These are phyloP conservation scores for Eunapius fragilis DNA, from an alignment of 37 sponge, comb jelly and placozoan species.

Conservation along the genomic window DNA sequence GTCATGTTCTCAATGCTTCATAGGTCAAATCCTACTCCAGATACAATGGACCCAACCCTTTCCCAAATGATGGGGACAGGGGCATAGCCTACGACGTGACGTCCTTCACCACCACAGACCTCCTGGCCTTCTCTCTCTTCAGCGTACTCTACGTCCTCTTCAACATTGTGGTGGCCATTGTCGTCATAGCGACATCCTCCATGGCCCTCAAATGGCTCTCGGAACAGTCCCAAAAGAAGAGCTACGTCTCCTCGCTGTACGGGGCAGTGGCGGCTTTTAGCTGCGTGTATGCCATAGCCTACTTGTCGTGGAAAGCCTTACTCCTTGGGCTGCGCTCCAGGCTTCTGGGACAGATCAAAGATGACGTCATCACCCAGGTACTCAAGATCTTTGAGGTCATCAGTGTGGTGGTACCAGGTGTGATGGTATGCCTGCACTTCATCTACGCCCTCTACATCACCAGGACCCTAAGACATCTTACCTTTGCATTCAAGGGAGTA, in stretches of 20 bases:
- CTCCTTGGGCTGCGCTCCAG: not conserved
- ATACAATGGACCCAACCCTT: not conserved
- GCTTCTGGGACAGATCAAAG: not conserved
- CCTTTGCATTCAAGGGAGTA: not conserved
- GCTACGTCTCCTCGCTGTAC: not conserved
- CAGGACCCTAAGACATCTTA: not conserved
- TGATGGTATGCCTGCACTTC: not conserved
- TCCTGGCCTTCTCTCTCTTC: not conserved
- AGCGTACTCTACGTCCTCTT: not conserved
- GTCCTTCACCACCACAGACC: not conserved
- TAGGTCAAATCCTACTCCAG: not conserved
- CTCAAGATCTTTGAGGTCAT: not conserved
- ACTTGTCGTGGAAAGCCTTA: not conserved
- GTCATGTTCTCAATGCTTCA: not conserved
- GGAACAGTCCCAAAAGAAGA: not conserved
- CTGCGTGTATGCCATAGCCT: not conserved
- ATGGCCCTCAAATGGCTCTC: not conserved
- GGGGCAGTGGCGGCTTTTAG: not conserved
- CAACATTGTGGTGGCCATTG: not conserved
- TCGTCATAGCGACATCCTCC: not conserved
- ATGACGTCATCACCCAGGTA: not conserved
- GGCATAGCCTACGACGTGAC: not conserved
- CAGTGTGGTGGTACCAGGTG: not conserved
- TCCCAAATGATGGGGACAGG: not conserved
- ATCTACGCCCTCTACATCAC: not conserved